These are phyloP conservation scores for Montipora efflorescens DNA, from an alignment of 64 coral and sea anemone genomes.

Conservation along the genomic window DNA sequence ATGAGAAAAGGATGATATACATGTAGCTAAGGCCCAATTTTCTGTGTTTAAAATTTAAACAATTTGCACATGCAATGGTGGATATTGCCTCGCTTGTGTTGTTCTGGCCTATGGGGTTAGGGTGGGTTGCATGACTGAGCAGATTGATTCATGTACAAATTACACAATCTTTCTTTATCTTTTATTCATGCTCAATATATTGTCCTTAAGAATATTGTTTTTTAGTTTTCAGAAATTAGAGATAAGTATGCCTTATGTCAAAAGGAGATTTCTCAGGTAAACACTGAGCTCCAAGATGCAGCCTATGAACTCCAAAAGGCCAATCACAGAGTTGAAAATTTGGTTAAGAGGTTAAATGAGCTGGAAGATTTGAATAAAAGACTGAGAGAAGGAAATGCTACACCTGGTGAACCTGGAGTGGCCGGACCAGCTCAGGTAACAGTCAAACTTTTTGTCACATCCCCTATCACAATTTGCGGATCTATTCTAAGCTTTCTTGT, in stretches of 20 bases:
- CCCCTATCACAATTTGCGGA: neutral
- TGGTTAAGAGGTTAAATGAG: constrained; percentile 91
- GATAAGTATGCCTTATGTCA: constrained; percentile 94
- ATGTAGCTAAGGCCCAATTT: too few species aligned
- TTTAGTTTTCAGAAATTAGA: constrained; percentile 96
- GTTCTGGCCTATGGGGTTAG: neutral
- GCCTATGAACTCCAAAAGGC: constrained; percentile 96
- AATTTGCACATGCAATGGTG: too few species aligned
- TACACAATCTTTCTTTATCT: too few species aligned
- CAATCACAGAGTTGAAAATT: constrained; percentile 92
- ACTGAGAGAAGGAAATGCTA: constrained; percentile 57
- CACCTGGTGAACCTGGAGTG: constrained; percentile 36
- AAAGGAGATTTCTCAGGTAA: constrained; percentile 90
- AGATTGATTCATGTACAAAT: too few species aligned
- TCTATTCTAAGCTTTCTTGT: too few species aligned
- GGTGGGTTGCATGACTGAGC: neutral
- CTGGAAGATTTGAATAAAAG: constrained; percentile 66
- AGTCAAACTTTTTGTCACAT: neutral
- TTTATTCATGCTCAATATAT: too few species aligned
- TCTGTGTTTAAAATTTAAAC: too few species aligned
- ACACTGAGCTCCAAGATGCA: constrained; percentile 94
- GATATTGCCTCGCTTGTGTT: too few species aligned
- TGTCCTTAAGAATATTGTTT: neutral
- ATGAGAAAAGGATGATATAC: too few species aligned
- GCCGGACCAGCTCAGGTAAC: constrained; percentile 16